Percentiles rank a stretch among this genome's conserved stretches.
These are phyloP conservation scores for Champsocephalus esox DNA, from an alignment of 2,797 vertebrate genomes.

Conservation along the genomic window DNA sequence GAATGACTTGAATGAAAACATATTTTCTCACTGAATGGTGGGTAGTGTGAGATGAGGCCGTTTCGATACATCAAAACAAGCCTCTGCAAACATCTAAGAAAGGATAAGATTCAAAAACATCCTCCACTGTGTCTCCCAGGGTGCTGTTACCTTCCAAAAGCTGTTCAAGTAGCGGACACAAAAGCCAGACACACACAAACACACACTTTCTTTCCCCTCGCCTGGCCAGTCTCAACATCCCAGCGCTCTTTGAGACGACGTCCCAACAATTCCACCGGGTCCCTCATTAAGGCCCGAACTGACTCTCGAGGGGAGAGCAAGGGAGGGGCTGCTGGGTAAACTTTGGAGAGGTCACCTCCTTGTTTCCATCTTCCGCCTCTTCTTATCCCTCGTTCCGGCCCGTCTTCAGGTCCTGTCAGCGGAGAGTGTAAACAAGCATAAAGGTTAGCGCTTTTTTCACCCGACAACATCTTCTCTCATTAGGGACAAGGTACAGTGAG, in stretches of 20 bases:
- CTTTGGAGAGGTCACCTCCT: slow-evolving; percentile 85
- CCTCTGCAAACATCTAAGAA: slow-evolving; percentile 29
- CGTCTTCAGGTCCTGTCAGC: slow-evolving; percentile 75
- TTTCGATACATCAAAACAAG: slow-evolving; percentile 38
- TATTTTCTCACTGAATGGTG: slow-evolving; percentile 10
- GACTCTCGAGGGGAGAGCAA: slow-evolving; percentile 63
- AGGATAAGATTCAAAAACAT: slow-evolving; percentile 47
- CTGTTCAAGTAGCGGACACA: slow-evolving; percentile 59
- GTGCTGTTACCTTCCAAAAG: slow-evolving; percentile 45
- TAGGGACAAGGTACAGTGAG: slow-evolving; percentile 70
- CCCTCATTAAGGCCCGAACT: slow-evolving; percentile 82
- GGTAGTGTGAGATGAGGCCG: slow-evolving; percentile 1
- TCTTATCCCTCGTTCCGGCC: slow-evolving; percentile 65
- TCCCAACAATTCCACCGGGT: slow-evolving; percentile 83
- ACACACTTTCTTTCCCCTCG: slow-evolving; percentile 29
- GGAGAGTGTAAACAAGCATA: slow-evolving; percentile 84
- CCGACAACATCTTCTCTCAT: slow-evolving; percentile 74
- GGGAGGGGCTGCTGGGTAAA: slow-evolving; percentile 77
- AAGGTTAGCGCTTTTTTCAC: slow-evolving; percentile 81
- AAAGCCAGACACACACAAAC: slow-evolving; percentile 59
- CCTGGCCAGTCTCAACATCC: slow-evolving; percentile 71
- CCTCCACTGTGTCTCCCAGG: slow-evolving; percentile 38
- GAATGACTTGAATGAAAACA: not conserved
- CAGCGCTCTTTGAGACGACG: slow-evolving; percentile 75
- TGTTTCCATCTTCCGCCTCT: slow-evolving; percentile 53